These are phyloP conservation scores for Zoanthus sociatus DNA, from an alignment of 92 coral and sea anemone genomes.

Conservation along the genomic window DNA sequence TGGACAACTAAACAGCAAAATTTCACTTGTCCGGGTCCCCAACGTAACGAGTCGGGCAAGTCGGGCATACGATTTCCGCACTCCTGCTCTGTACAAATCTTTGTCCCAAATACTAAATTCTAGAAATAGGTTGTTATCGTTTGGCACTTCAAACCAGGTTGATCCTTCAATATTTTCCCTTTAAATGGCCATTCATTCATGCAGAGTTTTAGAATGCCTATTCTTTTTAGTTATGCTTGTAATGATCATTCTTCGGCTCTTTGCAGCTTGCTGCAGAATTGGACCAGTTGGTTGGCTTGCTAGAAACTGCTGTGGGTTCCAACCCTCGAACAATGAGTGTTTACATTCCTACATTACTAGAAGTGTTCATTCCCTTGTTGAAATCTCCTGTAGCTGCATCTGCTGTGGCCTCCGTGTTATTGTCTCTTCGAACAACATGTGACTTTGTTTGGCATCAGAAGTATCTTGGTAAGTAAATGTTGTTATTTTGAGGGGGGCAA, in stretches of 20 bases:
- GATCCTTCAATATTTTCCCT: background rate
- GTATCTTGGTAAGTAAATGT: conserved; percentile 71
- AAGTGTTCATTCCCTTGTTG: conserved; percentile 71
- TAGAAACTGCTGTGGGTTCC: conserved; percentile 72
- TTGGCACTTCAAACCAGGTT: no score
- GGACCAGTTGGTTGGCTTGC: conserved; percentile 66
- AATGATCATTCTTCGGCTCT: background rate
- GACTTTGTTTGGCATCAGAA: conserved; percentile 63
- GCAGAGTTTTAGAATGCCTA: background rate
- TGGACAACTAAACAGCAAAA: no score
- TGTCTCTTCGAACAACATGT: conserved; percentile 74
- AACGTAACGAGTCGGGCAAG: no score
- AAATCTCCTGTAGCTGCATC: conserved; percentile 92
- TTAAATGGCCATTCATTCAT: background rate
- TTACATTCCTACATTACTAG: conserved; percentile 72
- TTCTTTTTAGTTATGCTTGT: background rate
- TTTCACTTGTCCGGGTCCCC: no score
- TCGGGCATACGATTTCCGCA: no score
- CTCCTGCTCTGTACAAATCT: no score
- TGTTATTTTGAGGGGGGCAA: background rate
- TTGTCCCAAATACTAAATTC: no score
- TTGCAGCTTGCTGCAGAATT: conserved; percentile 69
- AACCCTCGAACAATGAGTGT: conserved; percentile 71
- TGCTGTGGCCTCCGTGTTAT: conserved; percentile 62
- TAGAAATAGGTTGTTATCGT: no score